A percentile compares a stretch with the other conserved stretches of the same genome.
These are phyloP conservation scores for Drosophila pandora DNA, from an alignment of 1,140 invertebrate species.

Conservation along the genomic window DNA sequence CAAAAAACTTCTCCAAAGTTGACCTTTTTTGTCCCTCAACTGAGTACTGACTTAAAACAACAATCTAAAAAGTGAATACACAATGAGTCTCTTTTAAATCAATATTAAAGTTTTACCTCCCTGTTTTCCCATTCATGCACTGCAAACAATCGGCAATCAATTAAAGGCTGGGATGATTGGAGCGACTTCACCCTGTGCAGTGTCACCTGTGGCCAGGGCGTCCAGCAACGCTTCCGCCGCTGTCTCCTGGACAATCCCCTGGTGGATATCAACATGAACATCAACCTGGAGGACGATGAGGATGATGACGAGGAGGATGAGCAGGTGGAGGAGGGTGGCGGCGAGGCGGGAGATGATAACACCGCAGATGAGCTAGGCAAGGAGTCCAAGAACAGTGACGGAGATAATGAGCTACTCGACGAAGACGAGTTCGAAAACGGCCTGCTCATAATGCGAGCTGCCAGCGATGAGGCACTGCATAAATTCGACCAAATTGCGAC, in stretches of 20 bases:
- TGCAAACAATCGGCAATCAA: conserved; percentile 21
- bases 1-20: background rate
- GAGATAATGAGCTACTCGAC: conserved; percentile 63
- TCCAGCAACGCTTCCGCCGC: conserved; percentile 85
- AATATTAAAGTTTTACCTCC: background rate
- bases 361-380: conserved; percentile 31
- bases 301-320: conserved; percentile 45
- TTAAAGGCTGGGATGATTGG: conserved; percentile 85
- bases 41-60: background rate
- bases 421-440: conserved; percentile 38
- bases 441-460: conserved; percentile 58
- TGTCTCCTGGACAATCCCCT: conserved; percentile 84
- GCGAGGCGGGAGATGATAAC: background rate
- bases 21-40: background rate
- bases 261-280: conserved; percentile 79
- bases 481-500: conserved; percentile 41
- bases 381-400: conserved; percentile 48
- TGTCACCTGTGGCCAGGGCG: conserved; percentile 86
- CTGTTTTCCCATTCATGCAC: background rate
- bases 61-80: background rate
- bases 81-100: background rate
- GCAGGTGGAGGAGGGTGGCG: conserved; percentile 2
- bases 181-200: conserved; percentile 86
- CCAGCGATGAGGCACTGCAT: conserved; percentile 48
- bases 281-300: conserved; percentile 59